A percentile compares a stretch with the other conserved stretches of the same genome.
Conservation (phyloP, 2,797 vertebrate genomes). For the Enteromius mattozi region DNA sequence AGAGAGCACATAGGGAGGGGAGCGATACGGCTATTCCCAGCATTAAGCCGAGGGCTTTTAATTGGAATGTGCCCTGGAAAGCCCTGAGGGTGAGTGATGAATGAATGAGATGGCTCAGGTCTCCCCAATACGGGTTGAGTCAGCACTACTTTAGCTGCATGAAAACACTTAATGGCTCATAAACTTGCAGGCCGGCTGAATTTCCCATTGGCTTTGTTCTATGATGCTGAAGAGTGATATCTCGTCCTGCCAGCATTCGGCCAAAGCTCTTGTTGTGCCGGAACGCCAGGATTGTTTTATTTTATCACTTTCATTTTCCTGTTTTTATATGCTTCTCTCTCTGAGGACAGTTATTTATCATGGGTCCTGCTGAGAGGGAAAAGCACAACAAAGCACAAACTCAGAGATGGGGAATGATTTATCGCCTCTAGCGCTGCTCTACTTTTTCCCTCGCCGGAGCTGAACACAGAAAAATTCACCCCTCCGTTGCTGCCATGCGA, state of each 20-base stretch:
- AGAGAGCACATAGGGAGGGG: conserved; percentile 23
- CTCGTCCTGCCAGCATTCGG: conserved; percentile 45
- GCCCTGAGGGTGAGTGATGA: conserved; percentile 71
- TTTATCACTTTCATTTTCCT: conserved; percentile 76
- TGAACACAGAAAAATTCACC: conserved; percentile 55
- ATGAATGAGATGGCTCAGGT: conserved; percentile 60
- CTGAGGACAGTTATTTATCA: conserved; percentile 75
- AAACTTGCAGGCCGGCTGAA: conserved; percentile 66
- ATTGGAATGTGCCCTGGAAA: conserved; percentile 63
- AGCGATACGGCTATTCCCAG: conserved; percentile 45
- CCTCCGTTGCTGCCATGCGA: not conserved
- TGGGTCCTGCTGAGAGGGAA: conserved; percentile 58
- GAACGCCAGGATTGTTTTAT: conserved; percentile 66
- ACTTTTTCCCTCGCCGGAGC: conserved; percentile 61
- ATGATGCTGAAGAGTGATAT: conserved; percentile 39
- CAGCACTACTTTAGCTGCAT: conserved; percentile 63
- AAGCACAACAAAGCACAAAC: conserved; percentile 71
- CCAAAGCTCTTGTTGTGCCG: conserved; percentile 61
- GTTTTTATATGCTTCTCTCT: conserved; percentile 72
- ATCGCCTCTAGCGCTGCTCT: conserved; percentile 62
- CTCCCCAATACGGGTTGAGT: conserved; percentile 53
- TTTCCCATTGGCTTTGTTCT: conserved; percentile 57
- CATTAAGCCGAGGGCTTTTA: conserved; percentile 57
- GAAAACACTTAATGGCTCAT: conserved; percentile 72
- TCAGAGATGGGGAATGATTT: conserved; percentile 73